Evolutionary conservation across 92 coral and sea anemone species (phyloP), one percentile per base, ranked within the genome.

Genomic region (Montipora capitata): DNA sequence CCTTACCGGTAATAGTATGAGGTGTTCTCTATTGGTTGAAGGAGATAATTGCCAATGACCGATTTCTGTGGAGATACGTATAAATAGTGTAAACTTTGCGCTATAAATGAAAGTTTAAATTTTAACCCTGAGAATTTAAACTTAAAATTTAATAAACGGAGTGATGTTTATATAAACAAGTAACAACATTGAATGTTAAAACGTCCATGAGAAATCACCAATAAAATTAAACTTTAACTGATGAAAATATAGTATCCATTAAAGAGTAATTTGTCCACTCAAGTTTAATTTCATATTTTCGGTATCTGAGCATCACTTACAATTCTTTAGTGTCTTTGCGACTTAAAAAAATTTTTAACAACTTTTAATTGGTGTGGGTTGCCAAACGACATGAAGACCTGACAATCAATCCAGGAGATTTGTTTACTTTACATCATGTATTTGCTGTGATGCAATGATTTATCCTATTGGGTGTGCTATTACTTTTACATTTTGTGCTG

Each of bases 91-190:
- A 72, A 58, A 61, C 61, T 40, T 11, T 17, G 12, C 61, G 15
- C 3, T 41, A 44, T 17, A 71, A 70, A 68, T 52, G 14, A 68
- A 57, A 61, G 3, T 61, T 15, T 16, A 2, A 7, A 63, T 17
- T 4, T 2, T 63, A 59, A 69, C 5, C 39, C 20, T 40, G 39
- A 73, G 38, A 17, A 45, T 43, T 62, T 7, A 72, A 44, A 72
- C 18, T 71, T 57, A 71, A 40, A 76, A 72, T 59, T 72, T 77
- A 27, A 72, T 83, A 83, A 83, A 83, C 87, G 18, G 79, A 73
- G 41, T 71, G 42, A 27, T 27, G 35, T 27, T 27, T 71, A 27
- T 71, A 48, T 83, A 72, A 83, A 83, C 87, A 83, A 83, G 9
- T 58, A 15, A 35, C 6, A 35, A 43, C 35, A 58, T 27, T 43